phyloP scores from a whole-genome alignment of 2,797 vertebrate genomes.

The Sciaenops ocellatus region DNA sequence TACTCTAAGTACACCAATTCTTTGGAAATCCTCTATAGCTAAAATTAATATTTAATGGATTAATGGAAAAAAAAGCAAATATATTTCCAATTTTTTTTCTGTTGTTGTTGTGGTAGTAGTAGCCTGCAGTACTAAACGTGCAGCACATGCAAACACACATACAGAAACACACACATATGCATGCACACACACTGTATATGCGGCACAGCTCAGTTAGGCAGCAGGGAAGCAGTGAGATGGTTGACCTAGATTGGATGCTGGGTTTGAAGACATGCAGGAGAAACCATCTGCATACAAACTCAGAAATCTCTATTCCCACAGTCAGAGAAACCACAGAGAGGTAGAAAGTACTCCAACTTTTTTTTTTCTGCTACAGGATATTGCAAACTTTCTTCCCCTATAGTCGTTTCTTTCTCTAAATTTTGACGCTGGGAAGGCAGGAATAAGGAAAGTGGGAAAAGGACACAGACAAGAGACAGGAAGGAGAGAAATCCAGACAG shows the following conservation, averaged over 20 bases:
- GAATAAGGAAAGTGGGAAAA: not conserved
- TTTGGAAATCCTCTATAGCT: slow-evolving; percentile 14
- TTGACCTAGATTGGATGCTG: slow-evolving; percentile 81
- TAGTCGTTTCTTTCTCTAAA: not conserved
- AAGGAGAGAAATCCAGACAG: not conserved
- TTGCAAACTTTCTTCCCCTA: slow-evolving; percentile 16
- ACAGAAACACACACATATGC: slow-evolving; percentile 25
- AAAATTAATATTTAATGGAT: slow-evolving; percentile 47
- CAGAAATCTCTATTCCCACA: slow-evolving; percentile 63
- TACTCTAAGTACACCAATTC: slow-evolving; percentile 52
- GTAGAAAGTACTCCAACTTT: slow-evolving; percentile 58
- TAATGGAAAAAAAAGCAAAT: slow-evolving; percentile 51
- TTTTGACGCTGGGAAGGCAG: slow-evolving; percentile 22
- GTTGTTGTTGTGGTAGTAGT: slow-evolving; percentile 42
- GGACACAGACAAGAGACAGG: slow-evolving; percentile 7
- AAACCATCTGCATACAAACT: slow-evolving; percentile 80
- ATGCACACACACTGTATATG: slow-evolving; percentile 27
- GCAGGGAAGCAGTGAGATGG: slow-evolving; percentile 72
- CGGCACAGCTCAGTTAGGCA: slow-evolving; percentile 67
- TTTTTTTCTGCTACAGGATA: slow-evolving; percentile 28
- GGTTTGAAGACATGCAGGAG: slow-evolving; percentile 74
- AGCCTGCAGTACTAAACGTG: slow-evolving; percentile 53
- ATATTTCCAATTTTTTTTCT: slow-evolving; percentile 40
- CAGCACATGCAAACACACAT: slow-evolving; percentile 16
- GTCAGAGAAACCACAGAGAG: slow-evolving; percentile 37